These are phyloP conservation scores for Cephus cinctus DNA, from an alignment of 1,140 invertebrate genomes.

Conservation along the genomic window DNA sequence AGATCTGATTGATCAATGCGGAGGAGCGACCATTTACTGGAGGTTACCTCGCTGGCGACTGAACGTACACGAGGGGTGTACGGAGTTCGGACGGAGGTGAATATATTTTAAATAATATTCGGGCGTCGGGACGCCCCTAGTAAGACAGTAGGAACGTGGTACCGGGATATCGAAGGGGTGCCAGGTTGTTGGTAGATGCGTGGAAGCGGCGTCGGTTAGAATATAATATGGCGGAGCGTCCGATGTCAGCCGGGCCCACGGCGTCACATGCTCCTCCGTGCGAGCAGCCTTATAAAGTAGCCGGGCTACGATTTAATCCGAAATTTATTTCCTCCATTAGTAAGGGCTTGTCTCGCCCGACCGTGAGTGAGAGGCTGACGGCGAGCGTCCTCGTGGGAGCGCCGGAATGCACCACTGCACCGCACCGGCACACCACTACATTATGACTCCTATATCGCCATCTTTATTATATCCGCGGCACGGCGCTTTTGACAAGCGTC, in stretches of 20 bases:
- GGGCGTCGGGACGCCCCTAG: neutral
- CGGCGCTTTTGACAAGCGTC: slow-evolving; percentile 39
- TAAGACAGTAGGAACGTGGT: no score
- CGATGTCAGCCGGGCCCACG: slow-evolving; percentile 32
- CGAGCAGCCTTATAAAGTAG: slow-evolving; percentile 54
- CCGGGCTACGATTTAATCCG: slow-evolving; percentile 56
- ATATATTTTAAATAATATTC: no score
- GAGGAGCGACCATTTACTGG: no score
- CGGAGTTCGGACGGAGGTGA: no score
- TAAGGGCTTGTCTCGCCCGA: slow-evolving; percentile 54
- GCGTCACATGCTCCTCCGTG: slow-evolving; percentile 36
- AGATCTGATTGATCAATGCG: no score
- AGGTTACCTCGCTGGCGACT: no score
- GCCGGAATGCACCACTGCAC: slow-evolving; percentile 44
- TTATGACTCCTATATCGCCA: slow-evolving; percentile 55
- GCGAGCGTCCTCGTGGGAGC: slow-evolving; percentile 32
- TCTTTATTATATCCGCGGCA: slow-evolving; percentile 52
- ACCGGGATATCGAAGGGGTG: no score
- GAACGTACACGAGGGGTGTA: no score
- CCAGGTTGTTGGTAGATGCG: no score
- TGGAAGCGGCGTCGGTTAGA: no score
- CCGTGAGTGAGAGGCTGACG: slow-evolving; percentile 54
- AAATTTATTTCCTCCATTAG: slow-evolving; percentile 59
- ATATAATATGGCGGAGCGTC: no score
- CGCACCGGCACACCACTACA: slow-evolving; percentile 42